Base-by-base conservation (phyloP, 1,140 invertebrate species). In the Rhagoletis pomonella region DNA sequence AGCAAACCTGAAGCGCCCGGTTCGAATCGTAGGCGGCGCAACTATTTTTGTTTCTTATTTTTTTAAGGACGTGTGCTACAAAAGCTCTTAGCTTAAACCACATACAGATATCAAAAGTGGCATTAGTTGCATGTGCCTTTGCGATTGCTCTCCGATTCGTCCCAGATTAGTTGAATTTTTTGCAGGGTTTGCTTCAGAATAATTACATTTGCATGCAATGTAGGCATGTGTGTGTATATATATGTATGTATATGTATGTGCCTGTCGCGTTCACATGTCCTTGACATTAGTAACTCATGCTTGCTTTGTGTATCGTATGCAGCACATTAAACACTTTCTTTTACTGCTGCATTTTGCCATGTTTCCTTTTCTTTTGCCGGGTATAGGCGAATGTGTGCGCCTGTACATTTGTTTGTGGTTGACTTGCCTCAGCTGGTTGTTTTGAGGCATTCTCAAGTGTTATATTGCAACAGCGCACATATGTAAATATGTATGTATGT, bases 221-320 rank as follows among this genome's bases (percentile, higher is more conserved):
- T 29, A 29, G 29, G 29, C 29, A 29, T 29, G 29, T 29, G 29
- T 29, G 29, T 29, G 29, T 29, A 1, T 29, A 29, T 29, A 29
- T 29, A 29, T 29, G n/a, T n/a, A n/a, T n/a, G n/a, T n/a, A n/a
- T n/a, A 62, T 62, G 12, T 62, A 12, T 62, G 6, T 29, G 19
- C 39, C n/a, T 19, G 64, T 67, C 64, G 29, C 7, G 4, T 9
- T 10, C 19, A 4, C 17, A 19, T 81, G 73, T 19, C 73, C 73
- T 81, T 81, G 73, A n/a, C 73, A 81, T 81, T 81, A 81, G 47
- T n/a, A 81, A 55, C 55, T 50, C 73, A 58, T 55, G 73, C 73
- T 14, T n/a, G 73, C 55, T 50, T 81, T 47, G 47, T 81, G 47
- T 55, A 50, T 81, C 73, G 7, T 14, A 17, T 58, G 47, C 73